Evolutionary conservation across 2,888 invertebrate species (phyloP).

Genomic region (Erebia ligea): DNA sequence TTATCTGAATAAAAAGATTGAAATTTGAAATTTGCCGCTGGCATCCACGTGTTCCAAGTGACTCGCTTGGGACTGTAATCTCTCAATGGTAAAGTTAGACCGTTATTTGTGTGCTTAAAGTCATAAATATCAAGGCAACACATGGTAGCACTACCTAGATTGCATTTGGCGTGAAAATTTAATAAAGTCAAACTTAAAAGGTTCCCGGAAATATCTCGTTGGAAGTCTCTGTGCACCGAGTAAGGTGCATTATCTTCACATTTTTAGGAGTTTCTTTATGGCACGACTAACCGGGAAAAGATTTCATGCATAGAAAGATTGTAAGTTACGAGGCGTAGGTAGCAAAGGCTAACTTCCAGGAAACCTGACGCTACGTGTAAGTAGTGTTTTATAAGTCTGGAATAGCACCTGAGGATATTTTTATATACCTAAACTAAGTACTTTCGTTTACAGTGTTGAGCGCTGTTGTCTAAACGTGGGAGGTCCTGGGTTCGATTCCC

Average conservation of each 20-base stretch:
- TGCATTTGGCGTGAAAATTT: conserved; percentile 60
- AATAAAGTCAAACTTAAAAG: conserved; percentile 53
- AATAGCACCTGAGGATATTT: not conserved
- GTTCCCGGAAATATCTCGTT: conserved; percentile 38
- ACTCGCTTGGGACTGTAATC: too few relatives aligned
- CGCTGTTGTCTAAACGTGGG: too few relatives aligned
- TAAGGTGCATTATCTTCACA: conserved; percentile 44
- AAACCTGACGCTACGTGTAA: conserved; percentile 6
- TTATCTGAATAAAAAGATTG: not conserved
- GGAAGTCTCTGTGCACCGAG: conserved; percentile 35
- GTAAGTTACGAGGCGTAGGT: conserved; percentile 1
- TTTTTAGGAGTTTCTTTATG: conserved; percentile 40
- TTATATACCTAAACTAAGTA: not conserved
- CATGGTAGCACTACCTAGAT: conserved; percentile 39
- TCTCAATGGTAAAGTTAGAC: not conserved
- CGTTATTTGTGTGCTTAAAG: not conserved
- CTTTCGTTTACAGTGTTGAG: not conserved
- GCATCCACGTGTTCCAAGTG: too few relatives aligned
- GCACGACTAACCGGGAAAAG: conserved; percentile 17
- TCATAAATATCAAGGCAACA: conserved; percentile 7
- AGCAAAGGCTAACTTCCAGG: not conserved
- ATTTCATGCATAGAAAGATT: conserved; percentile 30
- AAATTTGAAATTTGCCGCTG: not conserved
- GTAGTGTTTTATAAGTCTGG: not conserved
- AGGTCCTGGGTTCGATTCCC: too few relatives aligned